Conservation (phyloP, 2,797 vertebrate genomes). For the Ataeniobius toweri region DNA sequence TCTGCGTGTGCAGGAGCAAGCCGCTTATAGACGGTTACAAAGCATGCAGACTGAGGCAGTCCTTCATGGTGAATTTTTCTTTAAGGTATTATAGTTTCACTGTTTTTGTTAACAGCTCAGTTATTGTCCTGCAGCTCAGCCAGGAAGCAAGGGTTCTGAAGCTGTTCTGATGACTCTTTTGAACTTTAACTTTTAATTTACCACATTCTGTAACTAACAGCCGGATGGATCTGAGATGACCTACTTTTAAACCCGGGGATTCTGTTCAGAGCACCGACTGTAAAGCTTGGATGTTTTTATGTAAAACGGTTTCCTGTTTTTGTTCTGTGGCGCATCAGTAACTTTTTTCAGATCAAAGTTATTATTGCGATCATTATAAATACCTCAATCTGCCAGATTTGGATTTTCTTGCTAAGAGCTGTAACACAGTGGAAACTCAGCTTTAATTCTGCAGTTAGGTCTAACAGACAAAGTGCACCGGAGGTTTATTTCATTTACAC, state of each 20-base stretch:
- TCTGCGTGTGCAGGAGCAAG: neutral
- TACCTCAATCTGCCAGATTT: neutral
- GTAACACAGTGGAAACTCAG: neutral
- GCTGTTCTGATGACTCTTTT: neutral
- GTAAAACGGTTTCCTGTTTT: constrained; percentile 47
- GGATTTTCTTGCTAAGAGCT: neutral
- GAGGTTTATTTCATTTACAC: neutral
- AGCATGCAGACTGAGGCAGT: neutral
- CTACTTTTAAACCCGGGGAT: constrained; percentile 5
- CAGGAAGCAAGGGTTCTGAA: neutral
- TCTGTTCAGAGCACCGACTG: neutral
- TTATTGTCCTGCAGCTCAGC: neutral
- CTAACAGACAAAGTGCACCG: neutral
- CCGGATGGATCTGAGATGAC: neutral
- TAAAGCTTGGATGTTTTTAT: neutral
- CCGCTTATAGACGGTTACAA: neutral
- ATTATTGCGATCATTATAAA: neutral
- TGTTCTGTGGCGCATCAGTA: neutral
- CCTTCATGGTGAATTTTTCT: neutral
- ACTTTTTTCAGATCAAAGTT: neutral
- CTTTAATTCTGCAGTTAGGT: neutral
- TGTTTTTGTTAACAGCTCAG: neutral
- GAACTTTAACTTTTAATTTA: neutral
- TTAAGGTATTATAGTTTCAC: neutral
- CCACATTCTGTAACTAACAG: neutral